phyloP scores from a whole-genome alignment of 2,113 vertebrate genomes.

The Paracanthobrama guichenoti region DNA sequence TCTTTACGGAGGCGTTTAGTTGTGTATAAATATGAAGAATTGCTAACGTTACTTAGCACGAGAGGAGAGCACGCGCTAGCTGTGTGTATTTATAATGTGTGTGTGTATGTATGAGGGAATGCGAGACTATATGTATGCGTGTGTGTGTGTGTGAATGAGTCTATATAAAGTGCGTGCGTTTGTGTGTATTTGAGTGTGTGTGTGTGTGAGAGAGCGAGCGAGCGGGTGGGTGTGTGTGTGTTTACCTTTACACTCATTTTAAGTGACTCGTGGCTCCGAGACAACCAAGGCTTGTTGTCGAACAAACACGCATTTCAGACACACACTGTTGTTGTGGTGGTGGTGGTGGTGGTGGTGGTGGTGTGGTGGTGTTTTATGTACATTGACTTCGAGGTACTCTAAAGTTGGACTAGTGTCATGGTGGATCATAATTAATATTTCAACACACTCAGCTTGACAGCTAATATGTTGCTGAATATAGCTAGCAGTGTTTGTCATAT shows the following conservation, averaged over 20 bases:
- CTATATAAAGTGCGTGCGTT: neutral
- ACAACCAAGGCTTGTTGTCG: neutral
- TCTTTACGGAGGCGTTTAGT: neutral
- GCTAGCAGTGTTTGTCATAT: neutral
- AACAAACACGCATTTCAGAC: neutral
- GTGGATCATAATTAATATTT: conserved; percentile 12
- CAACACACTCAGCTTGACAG: neutral
- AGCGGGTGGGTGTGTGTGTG: neutral
- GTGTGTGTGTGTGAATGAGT: neutral
- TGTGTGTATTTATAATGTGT: conserved; percentile 12
- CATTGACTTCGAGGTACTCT: neutral
- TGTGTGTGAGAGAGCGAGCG: neutral
- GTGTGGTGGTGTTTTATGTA: neutral
- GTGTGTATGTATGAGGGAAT: neutral
- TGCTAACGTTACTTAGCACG: conserved; percentile 30
- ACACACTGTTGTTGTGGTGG: neutral
- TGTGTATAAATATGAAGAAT: neutral
- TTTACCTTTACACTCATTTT: conserved; percentile 28
- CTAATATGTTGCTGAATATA: neutral
- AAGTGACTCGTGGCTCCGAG: neutral
- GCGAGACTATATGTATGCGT: neutral
- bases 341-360: too few relatives aligned
- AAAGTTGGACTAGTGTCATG: neutral
- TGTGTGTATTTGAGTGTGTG: neutral
- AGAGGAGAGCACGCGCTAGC: conserved; percentile 22